These are phyloP conservation scores for Drosophila silvestris DNA, from an alignment of 2,888 invertebrate genomes.

Conservation along the genomic window DNA sequence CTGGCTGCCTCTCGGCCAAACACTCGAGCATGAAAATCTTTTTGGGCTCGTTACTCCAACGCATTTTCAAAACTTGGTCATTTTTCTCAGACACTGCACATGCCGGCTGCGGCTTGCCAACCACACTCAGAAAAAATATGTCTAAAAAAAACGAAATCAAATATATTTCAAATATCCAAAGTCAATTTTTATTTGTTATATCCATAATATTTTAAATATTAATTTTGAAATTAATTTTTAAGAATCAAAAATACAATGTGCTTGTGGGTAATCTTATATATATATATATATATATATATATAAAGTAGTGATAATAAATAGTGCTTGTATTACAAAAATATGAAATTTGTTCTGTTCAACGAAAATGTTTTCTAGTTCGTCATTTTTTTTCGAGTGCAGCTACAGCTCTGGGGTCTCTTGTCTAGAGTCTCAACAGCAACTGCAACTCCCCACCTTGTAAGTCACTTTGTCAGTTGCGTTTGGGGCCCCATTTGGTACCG, in stretches of 20 bases:
- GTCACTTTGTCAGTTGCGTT: slow-evolving; percentile 66
- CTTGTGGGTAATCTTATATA: not conserved
- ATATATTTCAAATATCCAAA: not conserved
- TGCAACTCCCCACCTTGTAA: slow-evolving; percentile 39
- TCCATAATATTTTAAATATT: not conserved
- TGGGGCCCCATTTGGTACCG: slow-evolving; percentile 37
- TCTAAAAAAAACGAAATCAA: not conserved
- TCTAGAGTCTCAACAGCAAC: slow-evolving; percentile 14
- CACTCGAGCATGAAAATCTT: slow-evolving; percentile 64
- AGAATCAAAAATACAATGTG: not conserved
- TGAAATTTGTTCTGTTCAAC: no score
- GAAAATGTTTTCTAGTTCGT: not conserved
- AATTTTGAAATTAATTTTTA: not conserved
- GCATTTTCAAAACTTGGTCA: slow-evolving; percentile 73
- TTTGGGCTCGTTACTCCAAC: slow-evolving; percentile 76
- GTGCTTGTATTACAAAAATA: not conserved
- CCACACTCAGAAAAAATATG: slow-evolving; percentile 14
- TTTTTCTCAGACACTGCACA: slow-evolving; percentile 63
- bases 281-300: no score
- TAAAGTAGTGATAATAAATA: no score
- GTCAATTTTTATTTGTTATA: not conserved
- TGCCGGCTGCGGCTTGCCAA: slow-evolving; percentile 63
- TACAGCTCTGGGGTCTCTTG: slow-evolving; percentile 14
- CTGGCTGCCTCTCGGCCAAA: slow-evolving; percentile 49
- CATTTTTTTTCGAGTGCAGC: not conserved